phyloP scores from a whole-genome alignment of 1,140 invertebrate genomes.

The Himalopsyche phryganea region DNA sequence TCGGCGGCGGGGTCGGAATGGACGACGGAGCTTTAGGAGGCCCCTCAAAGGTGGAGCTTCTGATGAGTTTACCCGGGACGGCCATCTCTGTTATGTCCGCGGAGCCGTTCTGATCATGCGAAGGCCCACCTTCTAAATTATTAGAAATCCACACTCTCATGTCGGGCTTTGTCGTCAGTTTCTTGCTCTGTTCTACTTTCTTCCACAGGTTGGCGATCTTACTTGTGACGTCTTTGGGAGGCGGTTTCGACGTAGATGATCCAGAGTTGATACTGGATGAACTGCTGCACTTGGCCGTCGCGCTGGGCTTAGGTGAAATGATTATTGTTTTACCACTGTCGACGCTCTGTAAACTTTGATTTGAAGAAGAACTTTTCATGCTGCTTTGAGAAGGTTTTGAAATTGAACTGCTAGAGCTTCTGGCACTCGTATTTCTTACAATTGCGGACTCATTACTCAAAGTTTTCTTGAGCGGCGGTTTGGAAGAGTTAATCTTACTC shows the following conservation, averaged over 20 bases:
- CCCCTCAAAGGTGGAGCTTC: constrained; percentile 71
- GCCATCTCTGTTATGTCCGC: constrained; percentile 39
- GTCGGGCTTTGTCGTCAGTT: constrained; percentile 57
- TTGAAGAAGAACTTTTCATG: constrained; percentile 52
- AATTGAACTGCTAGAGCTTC: constrained; percentile 4
- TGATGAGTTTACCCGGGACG: constrained; percentile 52
- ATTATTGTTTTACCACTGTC: constrained; percentile 48
- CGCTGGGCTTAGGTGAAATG: constrained; percentile 38
- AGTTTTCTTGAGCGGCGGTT: constrained; percentile 36
- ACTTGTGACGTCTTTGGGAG: constrained; percentile 72
- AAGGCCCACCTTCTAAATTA: constrained; percentile 36
- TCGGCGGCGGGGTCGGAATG: constrained; percentile 38
- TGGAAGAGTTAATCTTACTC: constrained; percentile 40
- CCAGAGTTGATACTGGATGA: constrained; percentile 60
- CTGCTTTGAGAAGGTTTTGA: constrained; percentile 24
- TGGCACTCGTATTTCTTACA: neutral
- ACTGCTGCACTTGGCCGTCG: constrained; percentile 54
- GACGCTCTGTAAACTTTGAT: constrained; percentile 56
- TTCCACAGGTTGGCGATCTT: constrained; percentile 89
- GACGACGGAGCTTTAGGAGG: constrained; percentile 41
- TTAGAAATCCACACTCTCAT: constrained; percentile 62
- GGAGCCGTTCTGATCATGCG: constrained; percentile 21
- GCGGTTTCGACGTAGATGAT: constrained; percentile 49
- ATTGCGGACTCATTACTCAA: constrained; percentile 18
- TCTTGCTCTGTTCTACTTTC: constrained; percentile 72